phyloP scores from a whole-genome alignment of 2,888 invertebrate genomes.

The Apeira syringaria region DNA sequence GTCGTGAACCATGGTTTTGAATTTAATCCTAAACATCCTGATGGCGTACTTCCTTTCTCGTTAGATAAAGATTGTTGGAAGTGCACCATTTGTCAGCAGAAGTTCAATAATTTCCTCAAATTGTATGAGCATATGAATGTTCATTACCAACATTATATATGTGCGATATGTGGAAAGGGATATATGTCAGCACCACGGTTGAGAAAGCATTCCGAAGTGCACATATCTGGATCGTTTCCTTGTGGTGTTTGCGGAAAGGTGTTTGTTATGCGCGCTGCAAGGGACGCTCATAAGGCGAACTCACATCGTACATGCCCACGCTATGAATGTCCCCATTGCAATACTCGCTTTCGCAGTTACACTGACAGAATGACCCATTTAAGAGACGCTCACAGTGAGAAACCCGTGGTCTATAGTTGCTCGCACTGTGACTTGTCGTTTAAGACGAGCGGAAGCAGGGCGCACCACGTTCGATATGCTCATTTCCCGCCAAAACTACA shows the following conservation, averaged over 20 bases:
- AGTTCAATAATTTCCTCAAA: constrained; percentile 70
- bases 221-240: constrained; percentile 65
- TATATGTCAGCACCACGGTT: constrained; percentile 70
- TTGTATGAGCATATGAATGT: constrained; percentile 74
- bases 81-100: constrained; percentile 61
- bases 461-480: constrained; percentile 56
- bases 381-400: constrained; percentile 63
- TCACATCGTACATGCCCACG: constrained; percentile 64
- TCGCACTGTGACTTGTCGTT: constrained; percentile 62
- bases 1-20: constrained; percentile 57
- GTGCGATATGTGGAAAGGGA: constrained; percentile 71
- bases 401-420: constrained; percentile 62
- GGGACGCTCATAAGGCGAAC: constrained; percentile 66
- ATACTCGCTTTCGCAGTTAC: constrained; percentile 63
- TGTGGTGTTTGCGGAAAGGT: constrained; percentile 64
- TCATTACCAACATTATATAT: constrained; percentile 74
- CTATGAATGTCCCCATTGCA: constrained; percentile 72
- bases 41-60: constrained; percentile 66
- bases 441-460: constrained; percentile 67
- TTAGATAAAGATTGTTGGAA: constrained; percentile 67
- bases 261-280: constrained; percentile 63
- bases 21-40: constrained; percentile 58
- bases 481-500: constrained; percentile 62
- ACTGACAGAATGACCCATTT: constrained; percentile 70
- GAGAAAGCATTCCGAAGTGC: constrained; percentile 71